A percentile compares a stretch with the other conserved stretches of the same genome.
phyloP scores from a whole-genome alignment of 2,797 vertebrate genomes.

The Amblyraja radiata region DNA sequence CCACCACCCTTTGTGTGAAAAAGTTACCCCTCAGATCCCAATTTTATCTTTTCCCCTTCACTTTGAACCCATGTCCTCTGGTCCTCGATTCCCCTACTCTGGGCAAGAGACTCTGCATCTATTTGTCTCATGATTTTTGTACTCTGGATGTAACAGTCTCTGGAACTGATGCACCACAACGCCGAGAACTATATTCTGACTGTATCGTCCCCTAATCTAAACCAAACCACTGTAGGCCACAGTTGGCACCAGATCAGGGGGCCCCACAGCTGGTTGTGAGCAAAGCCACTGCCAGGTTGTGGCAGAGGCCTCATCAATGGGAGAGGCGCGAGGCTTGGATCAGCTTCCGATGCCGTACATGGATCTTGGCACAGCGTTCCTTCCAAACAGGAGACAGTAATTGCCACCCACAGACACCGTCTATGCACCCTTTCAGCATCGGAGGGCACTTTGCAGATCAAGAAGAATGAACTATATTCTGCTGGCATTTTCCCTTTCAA shows the following conservation, averaged over 20 bases:
- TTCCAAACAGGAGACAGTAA: not conserved
- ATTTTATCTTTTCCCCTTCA: too few relatives aligned
- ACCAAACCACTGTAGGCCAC: too few relatives aligned
- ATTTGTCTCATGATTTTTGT: too few relatives aligned
- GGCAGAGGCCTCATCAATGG: not conserved
- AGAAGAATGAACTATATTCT: not conserved
- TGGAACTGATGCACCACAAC: too few relatives aligned
- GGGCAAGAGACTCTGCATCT: too few relatives aligned
- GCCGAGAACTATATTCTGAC: too few relatives aligned
- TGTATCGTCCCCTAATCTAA: too few relatives aligned
- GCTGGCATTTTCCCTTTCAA: not conserved
- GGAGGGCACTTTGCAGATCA: not conserved
- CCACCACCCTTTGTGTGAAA: too few relatives aligned
- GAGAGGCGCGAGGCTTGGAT: not conserved
- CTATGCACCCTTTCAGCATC: not conserved
- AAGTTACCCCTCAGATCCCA: too few relatives aligned
- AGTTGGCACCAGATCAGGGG: not conserved
- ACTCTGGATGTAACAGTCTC: too few relatives aligned
- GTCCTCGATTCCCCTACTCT: too few relatives aligned
- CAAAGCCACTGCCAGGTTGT: not conserved
- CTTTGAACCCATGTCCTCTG: too few relatives aligned
- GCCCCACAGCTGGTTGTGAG: not conserved
- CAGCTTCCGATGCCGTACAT: not conserved
- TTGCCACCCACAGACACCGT: not conserved
- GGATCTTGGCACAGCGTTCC: not conserved